Conservation (phyloP, 1,140 invertebrate species). For the Ostrea edulis region DNA sequence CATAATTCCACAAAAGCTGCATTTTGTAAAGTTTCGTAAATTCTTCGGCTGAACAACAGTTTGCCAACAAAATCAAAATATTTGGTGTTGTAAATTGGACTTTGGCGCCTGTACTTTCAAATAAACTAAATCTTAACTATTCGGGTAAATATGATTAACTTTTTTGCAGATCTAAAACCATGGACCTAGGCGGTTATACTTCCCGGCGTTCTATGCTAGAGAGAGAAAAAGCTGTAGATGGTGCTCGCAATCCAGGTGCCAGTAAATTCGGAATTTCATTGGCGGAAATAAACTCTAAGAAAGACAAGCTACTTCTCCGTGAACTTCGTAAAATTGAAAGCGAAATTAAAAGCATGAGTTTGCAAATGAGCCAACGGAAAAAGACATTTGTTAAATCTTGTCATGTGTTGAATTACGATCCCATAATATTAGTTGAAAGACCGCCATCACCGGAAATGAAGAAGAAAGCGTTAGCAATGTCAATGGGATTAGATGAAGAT, state of each 20-base stretch:
- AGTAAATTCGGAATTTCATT: conserved; percentile 69
- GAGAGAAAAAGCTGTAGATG: conserved; percentile 64
- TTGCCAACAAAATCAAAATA: background rate
- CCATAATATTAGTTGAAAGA: conserved; percentile 70
- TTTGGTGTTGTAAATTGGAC: background rate
- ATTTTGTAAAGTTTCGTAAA: too few relatives aligned
- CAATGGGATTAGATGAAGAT: conserved; percentile 45
- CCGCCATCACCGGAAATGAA: conserved; percentile 61
- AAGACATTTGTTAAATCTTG: conserved; percentile 67
- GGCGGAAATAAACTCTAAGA: conserved; percentile 65
- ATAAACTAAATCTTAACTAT: background rate
- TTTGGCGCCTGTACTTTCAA: background rate
- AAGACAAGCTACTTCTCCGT: conserved; percentile 63
- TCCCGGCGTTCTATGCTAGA: conserved; percentile 60
- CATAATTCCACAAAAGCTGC: too few relatives aligned
- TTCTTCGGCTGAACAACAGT: too few relatives aligned
- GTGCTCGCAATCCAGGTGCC: conserved; percentile 65
- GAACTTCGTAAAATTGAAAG: conserved; percentile 62
- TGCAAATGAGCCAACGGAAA: conserved; percentile 64
- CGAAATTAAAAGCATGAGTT: conserved; percentile 63
- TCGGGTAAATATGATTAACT: background rate
- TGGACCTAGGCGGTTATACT: conserved; percentile 37
- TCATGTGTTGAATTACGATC: conserved; percentile 68
- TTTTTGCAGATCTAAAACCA: background rate
- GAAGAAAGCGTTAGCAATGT: conserved; percentile 51